phyloP scores from a whole-genome alignment of 2,113 vertebrate species.

The Pteropus alecto region DNA sequence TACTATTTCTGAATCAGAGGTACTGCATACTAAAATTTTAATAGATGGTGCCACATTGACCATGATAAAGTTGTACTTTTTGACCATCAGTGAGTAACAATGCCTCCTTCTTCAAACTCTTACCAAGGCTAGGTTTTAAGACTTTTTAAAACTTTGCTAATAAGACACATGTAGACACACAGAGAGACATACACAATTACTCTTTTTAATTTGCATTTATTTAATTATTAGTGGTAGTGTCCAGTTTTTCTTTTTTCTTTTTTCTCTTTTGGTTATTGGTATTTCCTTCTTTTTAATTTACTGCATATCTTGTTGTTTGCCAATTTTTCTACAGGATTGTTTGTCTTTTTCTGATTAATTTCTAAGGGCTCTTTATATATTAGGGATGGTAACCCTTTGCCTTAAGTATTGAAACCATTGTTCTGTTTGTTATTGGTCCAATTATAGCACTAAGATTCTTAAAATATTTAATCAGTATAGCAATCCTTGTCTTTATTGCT shows the following conservation, averaged over 20 bases:
- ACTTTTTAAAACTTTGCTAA: background rate
- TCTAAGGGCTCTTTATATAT: background rate
- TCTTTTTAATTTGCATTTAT: background rate
- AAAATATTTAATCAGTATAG: background rate
- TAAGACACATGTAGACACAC: background rate
- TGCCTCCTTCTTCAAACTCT: background rate
- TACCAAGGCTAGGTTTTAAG: background rate
- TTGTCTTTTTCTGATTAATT: background rate
- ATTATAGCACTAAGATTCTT: background rate
- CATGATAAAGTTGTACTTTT: background rate
- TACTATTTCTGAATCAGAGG: background rate
- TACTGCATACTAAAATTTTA: background rate
- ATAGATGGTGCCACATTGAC: background rate
- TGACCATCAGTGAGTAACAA: background rate
- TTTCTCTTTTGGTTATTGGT: background rate
- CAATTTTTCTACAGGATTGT: background rate
- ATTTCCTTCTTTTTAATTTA: background rate
- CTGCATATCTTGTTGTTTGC: background rate
- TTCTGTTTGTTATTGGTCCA: background rate
- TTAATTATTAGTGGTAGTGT: background rate
- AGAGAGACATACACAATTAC: background rate
- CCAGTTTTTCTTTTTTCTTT: background rate
- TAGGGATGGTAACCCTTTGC: background rate
- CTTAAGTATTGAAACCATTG: background rate
- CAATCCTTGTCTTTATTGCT: background rate